Percentiles rank a stretch among this genome's conserved stretches.
phyloP scores from a whole-genome alignment of 1,140 invertebrate species.

The Homalodisca vitripennis region DNA sequence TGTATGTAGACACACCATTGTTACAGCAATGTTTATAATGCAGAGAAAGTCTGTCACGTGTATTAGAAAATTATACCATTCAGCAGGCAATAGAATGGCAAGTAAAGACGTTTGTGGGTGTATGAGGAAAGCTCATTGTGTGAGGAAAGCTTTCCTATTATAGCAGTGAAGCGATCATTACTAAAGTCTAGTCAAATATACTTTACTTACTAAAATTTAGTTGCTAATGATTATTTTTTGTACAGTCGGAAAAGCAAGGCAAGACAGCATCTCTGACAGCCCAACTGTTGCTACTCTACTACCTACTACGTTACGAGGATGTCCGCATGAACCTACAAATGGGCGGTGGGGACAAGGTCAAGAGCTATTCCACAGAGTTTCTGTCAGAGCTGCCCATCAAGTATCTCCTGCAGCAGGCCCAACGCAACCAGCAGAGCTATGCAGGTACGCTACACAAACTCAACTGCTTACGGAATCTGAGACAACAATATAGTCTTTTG shows the following conservation, averaged over 20 bases:
- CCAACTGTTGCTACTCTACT: slow-evolving; percentile 89
- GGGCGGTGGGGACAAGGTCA: slow-evolving; percentile 54
- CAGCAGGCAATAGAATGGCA: too few relatives aligned
- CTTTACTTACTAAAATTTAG: too few relatives aligned
- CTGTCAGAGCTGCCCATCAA: slow-evolving; percentile 91
- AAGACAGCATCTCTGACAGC: slow-evolving; percentile 65
- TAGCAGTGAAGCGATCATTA: too few relatives aligned
- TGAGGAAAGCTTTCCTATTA: too few relatives aligned
- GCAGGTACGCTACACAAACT: slow-evolving; percentile 50
- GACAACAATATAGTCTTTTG: not conserved
- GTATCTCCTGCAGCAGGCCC: slow-evolving; percentile 90
- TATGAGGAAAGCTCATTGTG: too few relatives aligned
- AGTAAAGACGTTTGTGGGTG: too few relatives aligned
- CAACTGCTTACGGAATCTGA: not conserved
- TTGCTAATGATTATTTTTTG: slow-evolving; percentile 6
- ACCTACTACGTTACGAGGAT: slow-evolving; percentile 92
- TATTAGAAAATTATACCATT: too few relatives aligned
- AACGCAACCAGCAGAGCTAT: slow-evolving; percentile 88
- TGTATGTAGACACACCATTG: too few relatives aligned
- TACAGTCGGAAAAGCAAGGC: slow-evolving; percentile 16
- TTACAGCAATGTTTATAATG: too few relatives aligned
- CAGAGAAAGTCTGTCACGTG: too few relatives aligned
- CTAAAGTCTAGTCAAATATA: too few relatives aligned
- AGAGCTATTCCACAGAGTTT: slow-evolving; percentile 85
- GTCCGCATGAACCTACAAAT: slow-evolving; percentile 71